Conservation (phyloP, 2,113 vertebrate genomes). For the Festucalex cinctus region DNA sequence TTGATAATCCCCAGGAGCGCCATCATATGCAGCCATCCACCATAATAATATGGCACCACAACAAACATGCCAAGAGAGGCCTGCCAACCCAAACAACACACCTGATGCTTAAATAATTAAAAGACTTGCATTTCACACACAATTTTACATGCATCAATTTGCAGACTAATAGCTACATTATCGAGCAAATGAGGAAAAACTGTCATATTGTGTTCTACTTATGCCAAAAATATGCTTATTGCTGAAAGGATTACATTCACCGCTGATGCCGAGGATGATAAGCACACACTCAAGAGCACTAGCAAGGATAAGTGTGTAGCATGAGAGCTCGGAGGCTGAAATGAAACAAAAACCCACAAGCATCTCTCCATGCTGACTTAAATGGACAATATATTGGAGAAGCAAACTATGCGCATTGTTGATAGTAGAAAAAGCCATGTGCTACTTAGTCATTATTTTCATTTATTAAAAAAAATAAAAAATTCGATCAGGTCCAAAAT, state of each 20-base stretch:
- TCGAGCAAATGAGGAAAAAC: neutral
- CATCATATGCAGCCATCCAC: no score
- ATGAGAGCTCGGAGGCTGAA: constrained; percentile 25
- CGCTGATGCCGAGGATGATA: constrained; percentile 14
- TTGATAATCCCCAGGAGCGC: no score
- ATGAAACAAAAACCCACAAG: constrained; percentile 39
- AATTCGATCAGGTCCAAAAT: no score
- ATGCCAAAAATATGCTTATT: neutral
- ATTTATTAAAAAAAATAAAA: neutral
- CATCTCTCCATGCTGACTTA: constrained; percentile 26
- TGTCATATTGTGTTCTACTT: neutral
- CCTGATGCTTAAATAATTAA: no score
- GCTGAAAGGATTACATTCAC: constrained; percentile 38
- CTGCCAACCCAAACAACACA: no score
- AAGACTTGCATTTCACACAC: no score
- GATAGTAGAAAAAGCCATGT: constrained; percentile 3
- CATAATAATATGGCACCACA: no score
- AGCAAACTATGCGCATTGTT: constrained; percentile 18
- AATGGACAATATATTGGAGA: constrained; percentile 10
- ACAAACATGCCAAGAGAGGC: no score
- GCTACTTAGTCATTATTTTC: neutral
- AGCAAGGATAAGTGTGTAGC: constrained; percentile 30
- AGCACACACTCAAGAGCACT: constrained; percentile 15
- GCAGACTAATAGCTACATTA: neutral
- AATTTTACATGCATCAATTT: no score